A percentile compares a stretch with the other conserved stretches of the same genome.
phyloP scores from a whole-genome alignment of 2,797 vertebrate genomes.

The Austrolebias charrua region DNA sequence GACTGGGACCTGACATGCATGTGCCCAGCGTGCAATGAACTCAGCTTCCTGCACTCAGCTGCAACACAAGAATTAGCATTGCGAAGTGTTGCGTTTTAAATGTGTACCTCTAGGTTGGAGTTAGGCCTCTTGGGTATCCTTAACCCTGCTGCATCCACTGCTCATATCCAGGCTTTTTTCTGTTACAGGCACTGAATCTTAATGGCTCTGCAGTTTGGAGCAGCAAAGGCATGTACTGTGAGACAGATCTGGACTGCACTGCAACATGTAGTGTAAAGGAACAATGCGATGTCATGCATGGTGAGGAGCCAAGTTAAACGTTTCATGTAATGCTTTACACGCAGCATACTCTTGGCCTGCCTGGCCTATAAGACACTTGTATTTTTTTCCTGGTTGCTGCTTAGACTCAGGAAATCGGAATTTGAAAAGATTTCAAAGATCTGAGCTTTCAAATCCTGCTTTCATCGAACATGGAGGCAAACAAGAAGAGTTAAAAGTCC shows the following conservation, averaged over 20 bases:
- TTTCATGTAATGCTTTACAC: conserved; percentile 33
- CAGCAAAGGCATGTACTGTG: conserved; percentile 22
- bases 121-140: conserved; percentile 61
- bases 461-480: not conserved
- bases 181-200: conserved; percentile 64
- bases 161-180: conserved; percentile 62
- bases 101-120: conserved; percentile 54
- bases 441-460: conserved; percentile 28
- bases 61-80: conserved; percentile 50
- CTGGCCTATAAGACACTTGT: conserved; percentile 1
- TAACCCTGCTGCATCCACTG: conserved; percentile 70
- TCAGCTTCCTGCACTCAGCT: conserved; percentile 24
- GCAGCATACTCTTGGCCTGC: too few species aligned
- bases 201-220: conserved; percentile 45
- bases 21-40: conserved; percentile 34
- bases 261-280: conserved; percentile 24
- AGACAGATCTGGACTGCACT: conserved; percentile 30
- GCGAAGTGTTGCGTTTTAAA: conserved; percentile 53
- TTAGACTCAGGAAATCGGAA: conserved; percentile 34
- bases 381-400: conserved; percentile 33
- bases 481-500: too few species aligned
- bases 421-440: conserved; percentile 41
- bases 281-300: conserved; percentile 21
- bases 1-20: conserved; percentile 26
- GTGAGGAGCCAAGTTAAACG: conserved; percentile 32